A percentile compares a stretch with the other conserved stretches of the same genome.
Evolutionary conservation across 2,888 invertebrate species (phyloP).

Genomic region (Euplexia lucipara): DNA sequence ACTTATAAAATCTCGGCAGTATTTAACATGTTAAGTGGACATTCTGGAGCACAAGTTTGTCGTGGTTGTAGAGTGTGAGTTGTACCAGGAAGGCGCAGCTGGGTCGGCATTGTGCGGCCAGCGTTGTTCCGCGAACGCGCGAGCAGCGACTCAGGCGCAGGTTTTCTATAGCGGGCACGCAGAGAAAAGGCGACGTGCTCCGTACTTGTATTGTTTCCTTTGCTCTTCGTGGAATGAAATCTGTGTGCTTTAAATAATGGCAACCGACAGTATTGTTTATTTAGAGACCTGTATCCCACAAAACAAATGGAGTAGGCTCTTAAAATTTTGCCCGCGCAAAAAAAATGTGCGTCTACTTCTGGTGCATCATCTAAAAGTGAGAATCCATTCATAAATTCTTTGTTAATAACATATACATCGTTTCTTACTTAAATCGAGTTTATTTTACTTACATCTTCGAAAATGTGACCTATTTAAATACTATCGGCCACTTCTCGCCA

Average conservation of each 20-base stretch:
- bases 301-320: not conserved
- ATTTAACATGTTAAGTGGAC: slow-evolving; percentile 25
- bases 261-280: slow-evolving; percentile 14
- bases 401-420: too few species aligned
- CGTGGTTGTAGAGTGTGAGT: slow-evolving; percentile 31
- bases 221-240: slow-evolving; percentile 62
- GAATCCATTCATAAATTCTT: not conserved
- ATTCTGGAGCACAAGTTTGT: slow-evolving; percentile 33
- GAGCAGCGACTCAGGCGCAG: slow-evolving; percentile 53
- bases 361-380: slow-evolving; percentile 1
- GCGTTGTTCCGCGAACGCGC: slow-evolving; percentile 65
- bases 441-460: not conserved
- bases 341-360: not conserved
- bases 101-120: slow-evolving; percentile 65
- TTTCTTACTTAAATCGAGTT: too few species aligned
- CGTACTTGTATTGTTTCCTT: slow-evolving; percentile 65
- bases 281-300: not conserved
- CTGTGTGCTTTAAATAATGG: slow-evolving; percentile 49
- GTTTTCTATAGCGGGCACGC: slow-evolving; percentile 66
- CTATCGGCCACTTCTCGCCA: slow-evolving; percentile 20
- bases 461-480: not conserved
- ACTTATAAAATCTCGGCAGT: not conserved
- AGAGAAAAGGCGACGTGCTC: slow-evolving; percentile 59
- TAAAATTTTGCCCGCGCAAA: not conserved
- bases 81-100: slow-evolving; percentile 69